A percentile compares a stretch with the other conserved stretches of the same genome.
Conservation (phyloP, 2,113 vertebrate genomes). For the Spea multiplicata region DNA sequence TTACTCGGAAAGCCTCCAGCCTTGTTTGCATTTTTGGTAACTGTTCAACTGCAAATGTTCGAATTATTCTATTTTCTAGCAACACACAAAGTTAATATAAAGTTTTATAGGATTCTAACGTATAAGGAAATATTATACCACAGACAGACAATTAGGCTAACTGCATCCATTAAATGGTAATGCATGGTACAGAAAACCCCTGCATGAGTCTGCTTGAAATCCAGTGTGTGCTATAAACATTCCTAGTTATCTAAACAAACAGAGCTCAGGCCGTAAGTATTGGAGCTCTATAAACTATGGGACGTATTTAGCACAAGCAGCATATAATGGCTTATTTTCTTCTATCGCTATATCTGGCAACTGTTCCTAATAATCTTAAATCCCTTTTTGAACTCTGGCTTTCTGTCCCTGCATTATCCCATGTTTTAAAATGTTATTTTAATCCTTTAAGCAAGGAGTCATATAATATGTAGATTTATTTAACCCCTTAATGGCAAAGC, state of each 20-base stretch:
- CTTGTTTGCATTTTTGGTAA: constrained; percentile 2
- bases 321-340: no score
- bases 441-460: no score
- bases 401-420: no score
- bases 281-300: neutral
- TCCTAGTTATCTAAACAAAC: neutral
- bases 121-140: neutral
- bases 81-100: neutral
- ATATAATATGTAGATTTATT: no score
- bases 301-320: neutral
- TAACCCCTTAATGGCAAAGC: no score
- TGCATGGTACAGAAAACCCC: neutral
- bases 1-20: constrained; percentile 16
- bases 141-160: neutral
- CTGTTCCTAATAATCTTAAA: no score
- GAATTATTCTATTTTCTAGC: neutral
- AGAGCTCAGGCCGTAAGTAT: neutral
- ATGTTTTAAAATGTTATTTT: no score
- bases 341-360: no score
- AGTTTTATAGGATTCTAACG: neutral
- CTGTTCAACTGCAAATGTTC: neutral
- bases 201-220: neutral
- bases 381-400: no score
- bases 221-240: neutral
- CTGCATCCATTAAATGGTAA: neutral